Conservation (phyloP, 2,797 vertebrate species). For the Arrhamphus sclerolepis region DNA sequence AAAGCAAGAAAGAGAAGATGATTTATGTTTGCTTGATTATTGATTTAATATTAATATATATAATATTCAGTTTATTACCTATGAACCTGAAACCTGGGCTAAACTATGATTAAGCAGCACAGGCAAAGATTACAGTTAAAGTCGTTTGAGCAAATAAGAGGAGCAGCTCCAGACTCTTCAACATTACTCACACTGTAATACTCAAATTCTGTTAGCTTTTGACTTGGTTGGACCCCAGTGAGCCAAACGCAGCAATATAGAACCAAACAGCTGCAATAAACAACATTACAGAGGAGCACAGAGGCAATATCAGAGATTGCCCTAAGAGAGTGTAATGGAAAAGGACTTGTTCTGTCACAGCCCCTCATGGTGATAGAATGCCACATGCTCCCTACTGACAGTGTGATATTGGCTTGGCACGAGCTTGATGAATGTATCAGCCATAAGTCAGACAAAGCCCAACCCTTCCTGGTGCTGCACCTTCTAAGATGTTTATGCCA, state of each 20-base stretch:
- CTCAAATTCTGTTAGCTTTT: constrained; percentile 35
- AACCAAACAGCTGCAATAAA: constrained; percentile 68
- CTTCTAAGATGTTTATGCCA: constrained; percentile 66
- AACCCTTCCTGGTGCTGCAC: constrained; percentile 58
- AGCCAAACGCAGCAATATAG: constrained; percentile 26
- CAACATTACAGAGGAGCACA: constrained; percentile 62
- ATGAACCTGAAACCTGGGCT: constrained; percentile 25
- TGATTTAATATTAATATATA: background rate
- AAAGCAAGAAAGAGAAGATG: constrained; percentile 1
- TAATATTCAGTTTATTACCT: constrained; percentile 37
- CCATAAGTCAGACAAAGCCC: constrained; percentile 74
- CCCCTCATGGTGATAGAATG: constrained; percentile 82
- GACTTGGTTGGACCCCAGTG: constrained; percentile 32
- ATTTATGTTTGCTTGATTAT: too few relatives aligned
- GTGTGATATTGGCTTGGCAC: constrained; percentile 80
- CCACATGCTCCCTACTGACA: constrained; percentile 80
- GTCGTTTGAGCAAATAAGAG: constrained; percentile 3
- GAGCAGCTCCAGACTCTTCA: constrained; percentile 24
- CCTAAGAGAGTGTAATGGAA: constrained; percentile 77
- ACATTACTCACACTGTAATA: constrained; percentile 31
- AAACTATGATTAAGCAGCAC: constrained; percentile 19
- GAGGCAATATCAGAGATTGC: constrained; percentile 73
- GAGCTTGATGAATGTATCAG: constrained; percentile 83
- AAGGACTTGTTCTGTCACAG: constrained; percentile 82
- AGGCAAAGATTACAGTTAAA: background rate